phyloP scores from a whole-genome alignment of 2,888 invertebrate species.

The Ceramica pisi region DNA sequence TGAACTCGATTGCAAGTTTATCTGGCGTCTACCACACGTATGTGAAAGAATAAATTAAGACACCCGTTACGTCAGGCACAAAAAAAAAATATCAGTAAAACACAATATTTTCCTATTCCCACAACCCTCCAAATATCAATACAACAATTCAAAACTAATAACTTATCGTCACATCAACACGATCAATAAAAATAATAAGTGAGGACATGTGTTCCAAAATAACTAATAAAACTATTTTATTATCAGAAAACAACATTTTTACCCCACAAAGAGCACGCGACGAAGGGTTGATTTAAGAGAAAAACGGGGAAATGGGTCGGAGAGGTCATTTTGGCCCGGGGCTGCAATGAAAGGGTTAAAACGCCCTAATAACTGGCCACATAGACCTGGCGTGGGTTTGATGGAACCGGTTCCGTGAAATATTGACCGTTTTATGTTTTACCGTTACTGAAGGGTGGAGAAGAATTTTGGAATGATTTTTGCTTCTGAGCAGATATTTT shows the following conservation, averaged over 20 bases:
- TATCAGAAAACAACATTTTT: conserved; percentile 82
- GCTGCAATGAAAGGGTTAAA: conserved; percentile 81
- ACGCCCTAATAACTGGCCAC: conserved; percentile 85
- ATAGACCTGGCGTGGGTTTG: conserved; percentile 62
- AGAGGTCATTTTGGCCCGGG: conserved; percentile 82
- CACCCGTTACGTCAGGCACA: neutral
- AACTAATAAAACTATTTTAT: conserved; percentile 82
- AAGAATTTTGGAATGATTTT: neutral
- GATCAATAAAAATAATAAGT: conserved; percentile 75
- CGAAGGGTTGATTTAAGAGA: conserved; percentile 80
- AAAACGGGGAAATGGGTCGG: conserved; percentile 83
- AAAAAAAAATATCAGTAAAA: conserved; percentile 16
- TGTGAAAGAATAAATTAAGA: too few species aligned
- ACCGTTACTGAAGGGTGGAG: conserved; percentile 1
- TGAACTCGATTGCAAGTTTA: too few species aligned
- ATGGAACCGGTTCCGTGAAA: conserved; percentile 58
- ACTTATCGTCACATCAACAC: conserved; percentile 77
- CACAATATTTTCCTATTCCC: neutral
- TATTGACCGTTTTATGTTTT: conserved; percentile 51
- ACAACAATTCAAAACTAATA: conserved; percentile 75
- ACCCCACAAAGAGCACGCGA: conserved; percentile 81
- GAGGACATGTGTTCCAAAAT: conserved; percentile 81
- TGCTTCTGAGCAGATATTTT: neutral
- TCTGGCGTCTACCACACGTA: too few species aligned
- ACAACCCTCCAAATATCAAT: conserved; percentile 56